Evolutionary conservation across 2,113 vertebrate species (phyloP).

Genomic region (Festucalex cinctus): DNA sequence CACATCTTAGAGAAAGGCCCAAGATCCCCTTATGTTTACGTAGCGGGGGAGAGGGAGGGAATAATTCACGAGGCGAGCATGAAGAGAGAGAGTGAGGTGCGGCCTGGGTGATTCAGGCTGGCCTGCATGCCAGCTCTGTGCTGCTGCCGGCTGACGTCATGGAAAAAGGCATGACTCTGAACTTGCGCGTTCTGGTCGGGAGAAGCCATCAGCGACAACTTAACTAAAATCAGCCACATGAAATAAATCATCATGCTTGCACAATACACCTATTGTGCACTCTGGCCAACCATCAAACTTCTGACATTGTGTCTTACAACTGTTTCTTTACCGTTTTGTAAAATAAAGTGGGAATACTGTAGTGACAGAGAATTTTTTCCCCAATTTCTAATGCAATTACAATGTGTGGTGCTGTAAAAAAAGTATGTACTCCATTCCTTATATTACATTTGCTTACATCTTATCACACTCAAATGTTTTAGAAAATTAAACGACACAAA

Average conservation of each 20-base stretch:
- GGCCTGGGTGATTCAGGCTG: conserved; percentile 43
- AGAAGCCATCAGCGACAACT: conserved; percentile 26
- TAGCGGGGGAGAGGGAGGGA: neutral
- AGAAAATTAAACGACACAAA: no score
- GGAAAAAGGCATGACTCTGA: conserved; percentile 63
- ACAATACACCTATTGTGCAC: conserved; percentile 24
- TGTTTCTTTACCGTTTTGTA: neutral
- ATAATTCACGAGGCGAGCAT: neutral
- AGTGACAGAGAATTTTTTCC: no score
- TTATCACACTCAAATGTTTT: no score
- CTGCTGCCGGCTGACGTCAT: conserved; percentile 60
- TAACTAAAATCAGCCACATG: conserved; percentile 30
- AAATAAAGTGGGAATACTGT: neutral
- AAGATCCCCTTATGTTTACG: conserved; percentile 7
- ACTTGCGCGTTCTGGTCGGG: conserved; percentile 31
- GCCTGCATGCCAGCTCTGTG: conserved; percentile 56
- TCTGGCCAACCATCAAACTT: neutral
- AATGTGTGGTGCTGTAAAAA: no score
- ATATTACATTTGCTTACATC: no score
- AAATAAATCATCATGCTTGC: conserved; percentile 4
- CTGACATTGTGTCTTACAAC: neutral
- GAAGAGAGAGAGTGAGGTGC: conserved; percentile 23
- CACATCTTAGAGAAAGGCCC: conserved; percentile 4
- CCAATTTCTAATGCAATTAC: no score
- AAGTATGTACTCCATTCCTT: no score